Base-by-base conservation (phyloP, 1,140 invertebrate species). In the Drosophila pandora region DNA sequence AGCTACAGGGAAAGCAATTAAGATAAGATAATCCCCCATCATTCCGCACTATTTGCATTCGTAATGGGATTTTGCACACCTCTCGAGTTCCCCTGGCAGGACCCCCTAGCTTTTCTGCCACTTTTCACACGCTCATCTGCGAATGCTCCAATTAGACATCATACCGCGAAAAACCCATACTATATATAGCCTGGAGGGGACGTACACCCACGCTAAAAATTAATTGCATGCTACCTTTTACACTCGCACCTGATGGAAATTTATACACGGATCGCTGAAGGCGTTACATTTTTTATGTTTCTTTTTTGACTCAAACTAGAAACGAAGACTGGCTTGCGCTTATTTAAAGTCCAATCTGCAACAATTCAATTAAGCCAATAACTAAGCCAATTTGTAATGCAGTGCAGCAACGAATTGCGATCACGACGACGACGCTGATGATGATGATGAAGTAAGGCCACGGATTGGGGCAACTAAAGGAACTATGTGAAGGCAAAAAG, bases 321-420 rank as follows among this genome's bases (percentile, higher is more conserved):
- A 53, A 52, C 57, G 30, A 10, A 21, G 62, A 71, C 45, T 63
- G 62, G 22, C 59, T 43, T 30, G 34, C 77, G 56, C 60, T 62
- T 80, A 80, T 74, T 84, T 84, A 84, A 84, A 80, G 81, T 67
- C 76, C 81, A 80, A 85, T 87, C 79, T 87, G 74, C 78, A 82
- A 82, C 78, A 87, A 87, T 87, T 87, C 74, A 87, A 87, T 87
- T 87, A 78, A 79, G 78, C 78, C 82, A 87, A 87, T 87, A 87
- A 87, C 83, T 82, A 82, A 87, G 75, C 78, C 78, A 87, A 87
- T 82, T 87, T 87, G 78, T 87, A 87, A 87, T 75, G 65, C 74
- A 81, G 60, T 76, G 56, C 71, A 71, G 55, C 79, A 52, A 55
- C 57, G 61, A 82, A 64, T 47, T 45, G 60, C 43, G 50, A 74